Base-by-base conservation (phyloP, 2,888 invertebrate genomes). In the Tachystola acroxantha region DNA sequence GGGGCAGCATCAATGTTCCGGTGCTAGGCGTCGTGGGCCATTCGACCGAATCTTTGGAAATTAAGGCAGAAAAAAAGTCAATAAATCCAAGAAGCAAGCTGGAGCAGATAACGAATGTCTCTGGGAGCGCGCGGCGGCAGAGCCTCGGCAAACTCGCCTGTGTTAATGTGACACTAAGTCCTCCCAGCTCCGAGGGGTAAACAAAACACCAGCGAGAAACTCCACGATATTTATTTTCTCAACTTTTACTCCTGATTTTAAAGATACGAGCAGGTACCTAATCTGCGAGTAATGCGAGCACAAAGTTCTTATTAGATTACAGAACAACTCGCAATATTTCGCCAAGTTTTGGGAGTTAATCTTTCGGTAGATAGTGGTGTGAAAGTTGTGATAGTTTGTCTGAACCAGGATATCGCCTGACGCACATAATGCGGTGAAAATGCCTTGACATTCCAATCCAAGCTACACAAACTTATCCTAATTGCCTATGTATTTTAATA, bases 1-100 rank as follows among this genome's bases (percentile, higher is more conserved):
- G 42, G 80, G 75, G 82, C 56, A 53, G 68, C 80, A 69, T 84
- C 80, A 81, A 79, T 74, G 81, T 80, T 76, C 77, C 81, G 78
- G 72, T 77, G 65, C 73, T 67, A 57, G n/a, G 79, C 72, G 66
- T 73, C 72, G 66, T 73, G 65, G 70, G 75, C 79, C 75, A 77
- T 81, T 84, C 74, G 79, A 81, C 79, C 77, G 79, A 79, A 82
- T 82, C 82, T 82, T 74, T 74, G 71, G 75, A 80, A 82, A 82
- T 84, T 80, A 82, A 81, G 72, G 68, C 74, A 58, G 70, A 66
- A 76, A 79, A 80, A 81, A 84, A 79, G 79, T 80, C 79, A 78
- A 84, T 81, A 82, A 82, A 80, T 80, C 78, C 69, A 76, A 74
- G 70, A 67, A 69, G 59, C 71, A 66, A 65, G 65, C 64, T 65